Conservation (phyloP, 2,113 vertebrate genomes). For the Hylia prasina region DNA sequence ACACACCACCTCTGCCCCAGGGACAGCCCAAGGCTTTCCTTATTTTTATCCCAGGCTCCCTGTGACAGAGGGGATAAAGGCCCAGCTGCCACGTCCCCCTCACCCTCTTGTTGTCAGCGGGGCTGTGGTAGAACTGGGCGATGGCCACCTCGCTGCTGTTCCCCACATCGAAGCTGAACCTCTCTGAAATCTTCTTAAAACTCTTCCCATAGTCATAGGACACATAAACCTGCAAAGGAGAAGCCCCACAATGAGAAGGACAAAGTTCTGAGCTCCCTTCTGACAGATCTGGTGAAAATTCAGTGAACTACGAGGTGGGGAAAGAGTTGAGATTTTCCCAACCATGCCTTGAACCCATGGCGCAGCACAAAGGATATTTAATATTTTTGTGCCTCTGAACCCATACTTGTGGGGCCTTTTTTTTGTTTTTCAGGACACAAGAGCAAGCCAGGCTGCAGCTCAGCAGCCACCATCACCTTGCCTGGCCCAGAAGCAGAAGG, state of each 20-base stretch:
- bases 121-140: conserved; percentile 97
- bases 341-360: neutral
- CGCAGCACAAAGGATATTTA: neutral
- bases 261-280: neutral
- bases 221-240: conserved; percentile 83
- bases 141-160: conserved; percentile 82
- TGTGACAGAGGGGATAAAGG: neutral
- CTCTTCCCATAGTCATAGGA: conserved; percentile 91
- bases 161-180: conserved; percentile 72
- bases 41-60: neutral
- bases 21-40: neutral
- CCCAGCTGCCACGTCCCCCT: conserved; percentile 13
- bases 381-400: neutral
- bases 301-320: fast-evolving
- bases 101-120: conserved; percentile 91
- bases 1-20: neutral
- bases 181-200: conserved; percentile 84
- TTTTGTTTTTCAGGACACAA: neutral
- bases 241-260: neutral
- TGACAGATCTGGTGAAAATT: neutral
- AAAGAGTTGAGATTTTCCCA: neutral
- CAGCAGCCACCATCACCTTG: neutral
- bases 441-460: neutral
- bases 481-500: neutral
- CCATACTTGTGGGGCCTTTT: neutral